These are phyloP conservation scores for Caenorhabditis elegans DNA, from an alignment of 1,140 invertebrate species.

Conservation along the genomic window WBcel235 BX284605.5:19641501-19642000, in stretches of 20 bases:
- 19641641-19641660: too few relatives aligned
- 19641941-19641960: constrained; percentile 2
- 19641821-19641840: constrained; percentile 61
- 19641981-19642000: background rate
- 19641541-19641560: constrained; percentile 63
- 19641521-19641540: constrained; percentile 54
- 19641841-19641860: constrained; percentile 60
- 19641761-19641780: background rate
- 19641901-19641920: constrained; percentile 51
- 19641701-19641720: background rate
- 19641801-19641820: constrained; percentile 64
- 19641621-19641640: too few relatives aligned
- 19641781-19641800: too few relatives aligned
- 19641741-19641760: background rate
- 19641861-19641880: constrained; percentile 61
- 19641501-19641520: constrained; percentile 42
- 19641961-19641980: background rate
- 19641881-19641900: constrained; percentile 61
- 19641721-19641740: background rate
- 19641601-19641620: too few relatives aligned
- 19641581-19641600: constrained; percentile 4
- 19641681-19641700: too few relatives aligned
- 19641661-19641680: too few relatives aligned
- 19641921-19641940: constrained; percentile 43
- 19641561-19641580: constrained; percentile 66